phyloP scores from a whole-genome alignment of 2,797 vertebrate species.

The Capromys pilorides region DNA sequence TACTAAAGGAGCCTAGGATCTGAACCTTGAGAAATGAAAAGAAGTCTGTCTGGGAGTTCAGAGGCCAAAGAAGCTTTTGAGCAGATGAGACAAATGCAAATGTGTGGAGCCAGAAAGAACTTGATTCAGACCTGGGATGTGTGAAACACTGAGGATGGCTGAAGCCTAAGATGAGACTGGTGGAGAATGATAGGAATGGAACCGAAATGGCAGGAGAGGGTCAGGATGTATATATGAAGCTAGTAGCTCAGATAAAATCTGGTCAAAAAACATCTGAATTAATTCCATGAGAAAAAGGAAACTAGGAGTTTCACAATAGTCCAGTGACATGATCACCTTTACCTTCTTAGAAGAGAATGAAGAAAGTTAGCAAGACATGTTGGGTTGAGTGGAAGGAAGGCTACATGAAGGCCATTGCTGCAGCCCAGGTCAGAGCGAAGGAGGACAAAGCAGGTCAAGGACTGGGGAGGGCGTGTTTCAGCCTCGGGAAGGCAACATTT shows the following conservation, averaged over 20 bases:
- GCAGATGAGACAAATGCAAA: background rate
- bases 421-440: background rate
- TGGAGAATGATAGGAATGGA: background rate
- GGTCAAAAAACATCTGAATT: background rate
- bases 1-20: background rate
- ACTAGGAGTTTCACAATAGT: background rate
- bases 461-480: fast-evolving
- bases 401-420: background rate
- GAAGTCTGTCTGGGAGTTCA: background rate
- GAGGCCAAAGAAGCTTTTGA: background rate
- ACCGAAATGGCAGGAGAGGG: background rate
- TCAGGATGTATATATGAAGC: background rate
- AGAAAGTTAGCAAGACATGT: background rate
- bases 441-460: background rate
- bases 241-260: background rate
- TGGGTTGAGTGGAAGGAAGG: background rate
- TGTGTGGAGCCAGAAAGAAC: background rate
- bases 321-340: background rate
- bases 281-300: background rate
- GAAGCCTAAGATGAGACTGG: background rate
- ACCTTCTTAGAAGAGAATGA: background rate
- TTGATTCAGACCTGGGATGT: background rate
- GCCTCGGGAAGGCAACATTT: background rate
- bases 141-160: background rate
- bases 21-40: background rate